Conservation (phyloP, 2,113 vertebrate genomes). For the Mesocricetus auratus region DNA sequence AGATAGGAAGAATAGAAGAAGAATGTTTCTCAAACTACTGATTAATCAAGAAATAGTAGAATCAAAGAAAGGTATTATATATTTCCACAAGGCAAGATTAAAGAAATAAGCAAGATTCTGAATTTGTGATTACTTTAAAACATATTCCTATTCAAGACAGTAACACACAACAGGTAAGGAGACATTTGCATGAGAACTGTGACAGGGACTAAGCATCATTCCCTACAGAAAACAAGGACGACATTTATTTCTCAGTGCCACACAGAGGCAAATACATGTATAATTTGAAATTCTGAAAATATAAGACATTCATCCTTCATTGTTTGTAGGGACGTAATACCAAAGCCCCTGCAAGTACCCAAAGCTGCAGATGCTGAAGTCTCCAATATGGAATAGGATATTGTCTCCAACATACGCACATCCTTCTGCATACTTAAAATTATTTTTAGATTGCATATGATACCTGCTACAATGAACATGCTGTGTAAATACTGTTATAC, state of each 20-base stretch:
- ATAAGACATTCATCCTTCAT: not conserved
- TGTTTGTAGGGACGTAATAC: not conserved
- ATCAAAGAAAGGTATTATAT: not conserved
- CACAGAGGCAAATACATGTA: not conserved
- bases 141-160: not conserved
- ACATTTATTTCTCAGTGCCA: not conserved
- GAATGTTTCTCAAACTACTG: not conserved
- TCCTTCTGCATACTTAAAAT: not conserved
- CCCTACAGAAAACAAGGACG: not conserved
- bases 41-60: conserved; percentile 21
- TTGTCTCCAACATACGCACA: not conserved
- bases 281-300: conserved; percentile 28
- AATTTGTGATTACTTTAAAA: conserved; percentile 24
- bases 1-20: not conserved
- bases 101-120: not conserved
- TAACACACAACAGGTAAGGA: not conserved
- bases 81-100: not conserved
- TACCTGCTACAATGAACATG: not conserved
- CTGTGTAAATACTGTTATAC: not conserved
- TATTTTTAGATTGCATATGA: not conserved
- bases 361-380: not conserved
- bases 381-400: not conserved
- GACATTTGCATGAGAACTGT: not conserved
- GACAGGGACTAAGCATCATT: not conserved
- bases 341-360: not conserved